Evolutionary conservation across 2,888 invertebrate species (phyloP).

Genomic region (Cheilosia variabilis): DNA sequence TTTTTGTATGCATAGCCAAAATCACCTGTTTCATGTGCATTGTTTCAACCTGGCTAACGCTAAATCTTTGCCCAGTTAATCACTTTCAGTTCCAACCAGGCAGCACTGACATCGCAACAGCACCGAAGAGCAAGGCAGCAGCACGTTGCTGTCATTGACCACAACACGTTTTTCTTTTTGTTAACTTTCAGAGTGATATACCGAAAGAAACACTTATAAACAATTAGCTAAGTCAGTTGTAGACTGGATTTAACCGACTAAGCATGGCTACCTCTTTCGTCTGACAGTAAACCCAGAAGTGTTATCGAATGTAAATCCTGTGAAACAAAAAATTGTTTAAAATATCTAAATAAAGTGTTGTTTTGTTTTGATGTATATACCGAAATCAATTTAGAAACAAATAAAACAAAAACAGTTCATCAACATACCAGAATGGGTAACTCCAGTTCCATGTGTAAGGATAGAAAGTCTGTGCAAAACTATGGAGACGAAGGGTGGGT

Average conservation of each 20-base stretch:
- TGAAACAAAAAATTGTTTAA: background rate
- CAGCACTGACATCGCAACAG: slow-evolving; percentile 1
- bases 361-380: slow-evolving; percentile 7
- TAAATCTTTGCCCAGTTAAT: slow-evolving; percentile 45
- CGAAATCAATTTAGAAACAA: background rate
- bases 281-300: slow-evolving; percentile 35
- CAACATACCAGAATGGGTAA: slow-evolving; percentile 80
- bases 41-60: slow-evolving; percentile 36
- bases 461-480: slow-evolving; percentile 80
- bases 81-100: slow-evolving; percentile 18
- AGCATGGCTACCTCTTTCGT: slow-evolving; percentile 37
- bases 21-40: slow-evolving; percentile 32
- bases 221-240: slow-evolving; percentile 64
- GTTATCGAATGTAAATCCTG: slow-evolving; percentile 15
- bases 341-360: background rate
- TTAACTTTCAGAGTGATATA: slow-evolving; percentile 30
- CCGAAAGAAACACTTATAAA: slow-evolving; percentile 44
- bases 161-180: slow-evolving; percentile 53
- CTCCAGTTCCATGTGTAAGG: slow-evolving; percentile 82
- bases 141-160: slow-evolving; percentile 25
- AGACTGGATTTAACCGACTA: slow-evolving; percentile 61
- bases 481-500: slow-evolving; percentile 81
- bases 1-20: slow-evolving; percentile 5
- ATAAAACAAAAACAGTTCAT: background rate
- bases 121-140: slow-evolving; percentile 41